These are phyloP conservation scores for Periophthalmus modestus DNA, from an alignment of 2,113 vertebrate genomes.

Conservation along the genomic window DNA sequence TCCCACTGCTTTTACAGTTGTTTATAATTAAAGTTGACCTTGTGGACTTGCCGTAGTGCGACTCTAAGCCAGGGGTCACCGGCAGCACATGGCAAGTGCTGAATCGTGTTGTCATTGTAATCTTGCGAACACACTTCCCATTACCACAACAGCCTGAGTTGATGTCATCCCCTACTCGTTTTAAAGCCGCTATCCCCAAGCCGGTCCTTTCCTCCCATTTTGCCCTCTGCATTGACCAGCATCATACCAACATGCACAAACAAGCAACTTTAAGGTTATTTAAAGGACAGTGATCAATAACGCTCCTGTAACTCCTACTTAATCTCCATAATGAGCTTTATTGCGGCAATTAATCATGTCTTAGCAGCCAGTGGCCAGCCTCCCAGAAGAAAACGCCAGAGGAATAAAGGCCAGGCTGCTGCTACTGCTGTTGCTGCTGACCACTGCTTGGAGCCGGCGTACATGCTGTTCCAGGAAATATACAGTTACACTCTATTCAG, in stretches of 20 bases:
- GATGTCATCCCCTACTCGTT: constrained; percentile 29
- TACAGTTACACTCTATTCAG: constrained; percentile 25
- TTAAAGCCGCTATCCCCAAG: constrained; percentile 24
- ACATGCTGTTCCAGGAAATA: constrained; percentile 27
- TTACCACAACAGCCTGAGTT: constrained; percentile 22
- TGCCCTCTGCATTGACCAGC: constrained; percentile 65
- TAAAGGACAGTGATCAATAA: constrained; percentile 82
- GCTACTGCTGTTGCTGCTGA: constrained; percentile 25
- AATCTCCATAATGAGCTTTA: constrained; percentile 83
- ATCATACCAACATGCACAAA: constrained; percentile 68
- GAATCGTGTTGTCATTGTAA: constrained; percentile 18
- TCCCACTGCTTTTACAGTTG: background rate
- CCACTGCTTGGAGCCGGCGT: constrained; percentile 32
- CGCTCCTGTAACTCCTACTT: constrained; percentile 78
- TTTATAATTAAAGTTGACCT: constrained; percentile 10
- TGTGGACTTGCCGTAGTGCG: constrained; percentile 17
- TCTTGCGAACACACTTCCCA: constrained; percentile 22
- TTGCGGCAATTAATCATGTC: constrained; percentile 80
- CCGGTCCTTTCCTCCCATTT: constrained; percentile 39
- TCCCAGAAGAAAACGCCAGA: constrained; percentile 61
- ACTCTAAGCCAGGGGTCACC: background rate
- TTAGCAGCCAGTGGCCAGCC: constrained; percentile 63
- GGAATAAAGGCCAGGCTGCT: constrained; percentile 57
- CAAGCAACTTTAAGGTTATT: constrained; percentile 81
- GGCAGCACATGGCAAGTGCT: constrained; percentile 11